phyloP scores from a whole-genome alignment of 2,113 vertebrate genomes.

The Erinaceus europaeus region DNA sequence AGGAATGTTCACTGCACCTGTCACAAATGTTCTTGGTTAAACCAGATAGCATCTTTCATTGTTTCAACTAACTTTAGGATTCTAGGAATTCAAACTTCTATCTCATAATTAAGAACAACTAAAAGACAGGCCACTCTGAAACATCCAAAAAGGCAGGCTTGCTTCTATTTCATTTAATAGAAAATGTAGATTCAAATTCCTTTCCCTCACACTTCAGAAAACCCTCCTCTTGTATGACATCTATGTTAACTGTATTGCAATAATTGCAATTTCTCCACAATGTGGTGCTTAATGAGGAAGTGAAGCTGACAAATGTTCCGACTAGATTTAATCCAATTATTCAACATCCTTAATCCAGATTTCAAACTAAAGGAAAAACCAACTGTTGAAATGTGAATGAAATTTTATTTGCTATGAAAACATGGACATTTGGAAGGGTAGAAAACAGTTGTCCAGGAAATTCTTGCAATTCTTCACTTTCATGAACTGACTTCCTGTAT shows the following conservation, averaged over 20 bases:
- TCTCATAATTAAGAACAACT: background rate
- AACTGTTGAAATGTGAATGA: slow-evolving; percentile 64
- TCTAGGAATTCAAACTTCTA: background rate
- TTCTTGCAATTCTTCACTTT: slow-evolving; percentile 38
- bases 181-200: background rate
- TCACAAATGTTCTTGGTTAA: background rate
- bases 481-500: slow-evolving; percentile 21
- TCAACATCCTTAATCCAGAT: slow-evolving; percentile 68
- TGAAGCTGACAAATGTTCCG: slow-evolving; percentile 73
- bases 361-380: slow-evolving; percentile 63
- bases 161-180: background rate
- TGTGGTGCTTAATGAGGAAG: slow-evolving; percentile 75
- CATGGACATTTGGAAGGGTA: background rate
- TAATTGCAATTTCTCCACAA: slow-evolving; percentile 69
- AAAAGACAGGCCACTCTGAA: background rate
- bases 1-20: background rate
- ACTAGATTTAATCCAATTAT: slow-evolving; percentile 75
- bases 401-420: slow-evolving; percentile 66
- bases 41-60: background rate
- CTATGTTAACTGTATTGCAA: slow-evolving; percentile 51
- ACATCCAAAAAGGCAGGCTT: background rate
- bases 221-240: slow-evolving; percentile 49
- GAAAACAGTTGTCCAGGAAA: slow-evolving; percentile 26
- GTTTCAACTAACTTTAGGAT: background rate
- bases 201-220: background rate